Evolutionary conservation across 2,888 invertebrate genomes (phyloP), one percentile per base, ranked within the genome.

Genomic region (Ceramica pisi): DNA sequence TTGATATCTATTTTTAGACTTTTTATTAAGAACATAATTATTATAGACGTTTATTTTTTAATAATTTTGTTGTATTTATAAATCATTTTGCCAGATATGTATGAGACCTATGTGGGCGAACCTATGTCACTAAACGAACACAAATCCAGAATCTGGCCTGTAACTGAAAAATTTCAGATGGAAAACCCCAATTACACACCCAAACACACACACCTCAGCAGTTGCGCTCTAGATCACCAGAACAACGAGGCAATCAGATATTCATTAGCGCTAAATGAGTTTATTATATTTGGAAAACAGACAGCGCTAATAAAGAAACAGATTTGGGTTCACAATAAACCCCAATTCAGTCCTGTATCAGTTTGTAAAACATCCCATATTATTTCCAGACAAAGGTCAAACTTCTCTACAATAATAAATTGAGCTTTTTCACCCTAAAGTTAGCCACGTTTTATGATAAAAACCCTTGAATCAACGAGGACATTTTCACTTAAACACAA

Each of bases 331-430:
- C 50, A 14, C 44, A 55, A 44, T 73, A 44, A 8, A 67, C 19
- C 51, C 19, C 59, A 23, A 48, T 59, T 48, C 6, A 35, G 59
- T 48, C 19, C 26, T 23, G 53, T 59, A 69, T 64, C 46, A 23
- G 26, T 19, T 38, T 66, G 41, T 55, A 53, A 48, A 56, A 61
- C 41, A 38, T 23, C 31, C 31, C 7, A n/a, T 26, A 75, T 75
- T 59, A 75, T 26, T 26, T 50, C 9, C 71, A 71, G 48, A 48
- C 71, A 59, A 68, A 77, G 71, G 71, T 77, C 66, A 66, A 48
- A 63, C 3, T 38, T 51, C 41, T 66, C 21, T 10, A 6, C 35
- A 53, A 16, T 21, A 59, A 48, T 72, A 56, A 64, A 72, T 72
- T 67, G 51, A 61, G 67, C 41, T n/a, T 68, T 46, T 73, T 38